A percentile compares a stretch with the other conserved stretches of the same genome.
Evolutionary conservation across 1,140 invertebrate genomes (phyloP).

Genomic region (Zaprionus camerounensis): DNA sequence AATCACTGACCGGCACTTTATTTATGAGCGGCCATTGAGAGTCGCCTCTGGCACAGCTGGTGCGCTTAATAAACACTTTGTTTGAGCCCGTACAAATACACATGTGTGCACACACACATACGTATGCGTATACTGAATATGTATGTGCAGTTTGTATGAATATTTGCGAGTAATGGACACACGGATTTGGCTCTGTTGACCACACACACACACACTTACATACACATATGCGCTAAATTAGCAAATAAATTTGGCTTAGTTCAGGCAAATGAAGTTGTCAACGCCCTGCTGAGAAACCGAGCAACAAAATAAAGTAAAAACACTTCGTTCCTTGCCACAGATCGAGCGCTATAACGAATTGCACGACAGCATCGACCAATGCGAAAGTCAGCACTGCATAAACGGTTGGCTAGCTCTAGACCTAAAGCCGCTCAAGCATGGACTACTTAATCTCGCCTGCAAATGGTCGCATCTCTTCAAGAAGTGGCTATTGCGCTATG

Average conservation of each 20-base stretch:
- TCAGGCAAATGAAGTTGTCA: constrained; percentile 62
- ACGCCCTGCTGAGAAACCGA: neutral
- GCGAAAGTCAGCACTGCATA: constrained; percentile 82
- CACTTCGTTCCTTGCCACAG: constrained; percentile 36
- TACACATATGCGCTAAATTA: constrained; percentile 68
- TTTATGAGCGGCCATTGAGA: constrained; percentile 77
- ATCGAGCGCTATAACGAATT: constrained; percentile 80
- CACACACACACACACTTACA: constrained; percentile 31
- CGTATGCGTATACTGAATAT: neutral
- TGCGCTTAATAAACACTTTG: constrained; percentile 70
- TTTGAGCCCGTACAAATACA: constrained; percentile 29
- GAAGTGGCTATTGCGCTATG: constrained; percentile 88
- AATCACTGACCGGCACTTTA: constrained; percentile 74
- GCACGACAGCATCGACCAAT: constrained; percentile 75
- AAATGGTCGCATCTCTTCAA: constrained; percentile 91
- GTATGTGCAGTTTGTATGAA: constrained; percentile 2
- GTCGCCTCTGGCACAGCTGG: constrained; percentile 68
- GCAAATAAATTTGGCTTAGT: constrained; percentile 68
- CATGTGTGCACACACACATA: constrained; percentile 8
- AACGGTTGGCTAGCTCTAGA: constrained; percentile 89
- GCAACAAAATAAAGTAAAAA: neutral
- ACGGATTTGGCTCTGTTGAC: constrained; percentile 15
- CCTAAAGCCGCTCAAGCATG: constrained; percentile 88
- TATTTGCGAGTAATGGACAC: constrained; percentile 25
- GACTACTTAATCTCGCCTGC: constrained; percentile 88